phyloP scores from a whole-genome alignment of 2,113 vertebrate species.

The Boleophthalmus pectinirostris region DNA sequence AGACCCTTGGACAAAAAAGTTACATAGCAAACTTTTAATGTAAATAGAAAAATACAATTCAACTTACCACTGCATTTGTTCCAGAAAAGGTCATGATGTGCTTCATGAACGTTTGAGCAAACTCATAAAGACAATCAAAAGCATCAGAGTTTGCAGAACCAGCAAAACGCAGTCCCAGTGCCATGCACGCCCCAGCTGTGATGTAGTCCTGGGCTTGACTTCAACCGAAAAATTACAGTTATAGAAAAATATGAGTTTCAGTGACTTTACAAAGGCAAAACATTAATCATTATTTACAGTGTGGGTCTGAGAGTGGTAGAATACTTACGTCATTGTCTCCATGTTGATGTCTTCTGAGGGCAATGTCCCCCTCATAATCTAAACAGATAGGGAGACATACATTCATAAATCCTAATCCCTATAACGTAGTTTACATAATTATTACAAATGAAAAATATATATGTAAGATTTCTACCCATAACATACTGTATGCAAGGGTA shows the following conservation, averaged over 20 bases:
- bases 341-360: slow-evolving; percentile 93
- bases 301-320: background rate
- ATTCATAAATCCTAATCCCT: background rate
- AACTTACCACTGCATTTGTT: slow-evolving; percentile 87
- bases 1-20: too few relatives aligned
- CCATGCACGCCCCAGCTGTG: slow-evolving; percentile 93
- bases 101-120: slow-evolving; percentile 92
- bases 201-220: slow-evolving; percentile 98
- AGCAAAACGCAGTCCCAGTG: slow-evolving; percentile 94
- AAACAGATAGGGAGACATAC: background rate
- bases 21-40: background rate
- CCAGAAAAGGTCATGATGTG: slow-evolving; percentile 82
- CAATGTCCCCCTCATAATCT: slow-evolving; percentile 95
- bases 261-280: background rate
- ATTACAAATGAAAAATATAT: background rate
- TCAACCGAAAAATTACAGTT: slow-evolving; percentile 6
- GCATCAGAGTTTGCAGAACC: slow-evolving; percentile 95
- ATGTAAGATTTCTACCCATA: background rate
- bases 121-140: slow-evolving; percentile 95
- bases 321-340: slow-evolving; percentile 92
- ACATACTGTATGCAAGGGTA: background rate
- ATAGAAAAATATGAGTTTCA: background rate
- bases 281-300: background rate
- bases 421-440: background rate
- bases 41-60: background rate